Evolutionary conservation across 2,888 invertebrate genomes (phyloP).

Genomic region (Osedax fenrisi): DNA sequence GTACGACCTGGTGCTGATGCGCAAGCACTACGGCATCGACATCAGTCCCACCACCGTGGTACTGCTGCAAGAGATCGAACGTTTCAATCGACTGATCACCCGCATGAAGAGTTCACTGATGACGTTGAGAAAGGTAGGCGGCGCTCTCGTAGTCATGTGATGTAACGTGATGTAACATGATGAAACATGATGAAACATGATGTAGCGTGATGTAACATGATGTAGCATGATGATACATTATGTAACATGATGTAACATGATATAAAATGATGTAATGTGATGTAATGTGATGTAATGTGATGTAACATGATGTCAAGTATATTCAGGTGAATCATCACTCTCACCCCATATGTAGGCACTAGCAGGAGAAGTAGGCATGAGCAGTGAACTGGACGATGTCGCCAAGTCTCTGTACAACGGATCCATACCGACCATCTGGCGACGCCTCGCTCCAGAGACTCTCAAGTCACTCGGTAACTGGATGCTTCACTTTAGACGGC

Average conservation of each 20-base stretch:
- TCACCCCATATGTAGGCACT: constrained; percentile 59
- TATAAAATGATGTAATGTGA: too few species aligned
- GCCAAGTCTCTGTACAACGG: constrained; percentile 73
- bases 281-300: too few species aligned
- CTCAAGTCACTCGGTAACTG: constrained; percentile 73
- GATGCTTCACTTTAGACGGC: constrained; percentile 70
- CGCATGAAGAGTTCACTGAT: constrained; percentile 63
- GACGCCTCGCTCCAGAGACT: constrained; percentile 68
- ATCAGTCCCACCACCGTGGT: constrained; percentile 75
- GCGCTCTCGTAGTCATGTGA: too few species aligned
- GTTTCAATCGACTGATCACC: constrained; percentile 68
- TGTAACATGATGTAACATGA: too few species aligned
- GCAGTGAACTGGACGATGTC: constrained; percentile 68
- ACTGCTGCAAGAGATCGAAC: constrained; percentile 71
- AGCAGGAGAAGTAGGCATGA: constrained; percentile 84
- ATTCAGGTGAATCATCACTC: too few species aligned
- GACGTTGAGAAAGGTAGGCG: constrained; percentile 56
- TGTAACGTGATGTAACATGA: too few species aligned
- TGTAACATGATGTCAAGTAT: too few species aligned
- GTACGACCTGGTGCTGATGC: constrained; percentile 69
- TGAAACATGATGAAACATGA: too few species aligned
- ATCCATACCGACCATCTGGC: constrained; percentile 68
- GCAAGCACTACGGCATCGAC: constrained; percentile 66
- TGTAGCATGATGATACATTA: too few species aligned
- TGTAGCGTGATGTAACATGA: too few species aligned